Percentiles rank a stretch among this genome's conserved stretches.
phyloP scores from a whole-genome alignment of 2,888 invertebrate genomes.

The Tigriopus californicus region DNA sequence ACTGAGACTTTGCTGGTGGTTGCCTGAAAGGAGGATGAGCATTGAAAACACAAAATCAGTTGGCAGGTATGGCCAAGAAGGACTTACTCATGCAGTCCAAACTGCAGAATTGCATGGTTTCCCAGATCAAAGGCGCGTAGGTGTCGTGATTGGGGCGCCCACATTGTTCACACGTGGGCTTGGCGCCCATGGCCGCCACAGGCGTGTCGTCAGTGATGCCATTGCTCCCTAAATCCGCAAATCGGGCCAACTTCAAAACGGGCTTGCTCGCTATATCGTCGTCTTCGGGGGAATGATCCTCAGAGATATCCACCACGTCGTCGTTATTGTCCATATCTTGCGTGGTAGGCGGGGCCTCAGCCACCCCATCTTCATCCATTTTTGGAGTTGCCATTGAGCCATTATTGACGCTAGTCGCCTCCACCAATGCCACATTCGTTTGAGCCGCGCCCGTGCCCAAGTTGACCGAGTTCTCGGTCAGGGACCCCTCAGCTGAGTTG shows the following conservation, averaged over 20 bases:
- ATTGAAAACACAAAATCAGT: not conserved
- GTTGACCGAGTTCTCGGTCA: too few relatives aligned
- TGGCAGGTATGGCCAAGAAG: not conserved
- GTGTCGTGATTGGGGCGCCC: not conserved
- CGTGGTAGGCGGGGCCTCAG: too few relatives aligned
- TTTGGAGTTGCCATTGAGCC: too few relatives aligned
- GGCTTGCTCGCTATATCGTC: not conserved
- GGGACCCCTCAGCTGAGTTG: too few relatives aligned
- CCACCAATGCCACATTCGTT: too few relatives aligned
- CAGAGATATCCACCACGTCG: not conserved
- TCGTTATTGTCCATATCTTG: not conserved
- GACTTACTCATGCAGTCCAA: constrained; percentile 46
- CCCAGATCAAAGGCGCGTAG: constrained; percentile 39
- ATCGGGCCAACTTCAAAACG: constrained; percentile 12
- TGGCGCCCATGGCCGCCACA: not conserved
- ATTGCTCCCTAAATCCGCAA: constrained; percentile 7
- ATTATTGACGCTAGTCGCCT: too few relatives aligned
- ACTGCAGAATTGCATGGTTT: constrained; percentile 82
- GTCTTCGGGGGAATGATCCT: not conserved
- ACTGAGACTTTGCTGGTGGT: constrained; percentile 54
- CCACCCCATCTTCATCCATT: too few relatives aligned
- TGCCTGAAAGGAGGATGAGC: constrained; percentile 30
- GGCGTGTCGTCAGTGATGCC: constrained; percentile 2
- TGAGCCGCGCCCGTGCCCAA: too few relatives aligned
- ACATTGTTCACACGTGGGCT: not conserved